Evolutionary conservation across 2,797 vertebrate species (phyloP).

Genomic region (Toxotes lorentzi): DNA sequence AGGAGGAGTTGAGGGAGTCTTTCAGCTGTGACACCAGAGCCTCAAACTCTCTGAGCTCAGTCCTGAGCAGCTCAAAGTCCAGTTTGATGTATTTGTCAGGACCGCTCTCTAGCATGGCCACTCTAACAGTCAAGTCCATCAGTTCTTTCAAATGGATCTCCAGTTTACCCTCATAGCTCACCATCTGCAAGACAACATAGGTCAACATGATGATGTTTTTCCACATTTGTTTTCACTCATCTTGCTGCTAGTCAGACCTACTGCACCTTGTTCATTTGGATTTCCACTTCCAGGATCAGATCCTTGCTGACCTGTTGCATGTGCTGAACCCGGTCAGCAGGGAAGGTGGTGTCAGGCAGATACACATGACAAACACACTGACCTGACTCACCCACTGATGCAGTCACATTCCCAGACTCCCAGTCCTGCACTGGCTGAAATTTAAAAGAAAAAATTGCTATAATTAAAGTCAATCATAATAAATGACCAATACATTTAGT

Average conservation of each 20-base stretch:
- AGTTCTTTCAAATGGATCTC: conserved; percentile 84
- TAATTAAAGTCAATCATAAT: not conserved
- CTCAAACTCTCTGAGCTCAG: conserved; percentile 88
- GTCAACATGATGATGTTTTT: not conserved
- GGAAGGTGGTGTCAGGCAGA: conserved; percentile 88
- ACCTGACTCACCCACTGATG: conserved; percentile 81
- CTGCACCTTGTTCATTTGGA: conserved; percentile 76
- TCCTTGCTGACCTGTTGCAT: conserved; percentile 77
- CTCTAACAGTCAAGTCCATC: conserved; percentile 80
- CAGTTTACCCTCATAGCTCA: conserved; percentile 80
- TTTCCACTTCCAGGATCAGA: conserved; percentile 72
- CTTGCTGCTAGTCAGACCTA: not conserved
- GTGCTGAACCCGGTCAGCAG: conserved; percentile 84
- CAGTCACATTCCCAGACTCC: conserved; percentile 83
- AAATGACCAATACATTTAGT: not conserved
- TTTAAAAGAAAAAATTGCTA: not conserved
- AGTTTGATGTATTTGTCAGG: conserved; percentile 85
- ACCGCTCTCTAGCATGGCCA: conserved; percentile 82
- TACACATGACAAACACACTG: conserved; percentile 88
- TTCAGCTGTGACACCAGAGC: conserved; percentile 86
- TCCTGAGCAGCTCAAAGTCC: conserved; percentile 90
- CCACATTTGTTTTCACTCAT: not conserved
- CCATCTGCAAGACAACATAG: conserved; percentile 76
- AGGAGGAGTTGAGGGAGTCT: conserved; percentile 75
- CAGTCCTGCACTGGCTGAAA: conserved; percentile 76